These are phyloP conservation scores for Peromyscus leucopus DNA, from an alignment of 2,113 vertebrate genomes.

Conservation along the genomic window DNA sequence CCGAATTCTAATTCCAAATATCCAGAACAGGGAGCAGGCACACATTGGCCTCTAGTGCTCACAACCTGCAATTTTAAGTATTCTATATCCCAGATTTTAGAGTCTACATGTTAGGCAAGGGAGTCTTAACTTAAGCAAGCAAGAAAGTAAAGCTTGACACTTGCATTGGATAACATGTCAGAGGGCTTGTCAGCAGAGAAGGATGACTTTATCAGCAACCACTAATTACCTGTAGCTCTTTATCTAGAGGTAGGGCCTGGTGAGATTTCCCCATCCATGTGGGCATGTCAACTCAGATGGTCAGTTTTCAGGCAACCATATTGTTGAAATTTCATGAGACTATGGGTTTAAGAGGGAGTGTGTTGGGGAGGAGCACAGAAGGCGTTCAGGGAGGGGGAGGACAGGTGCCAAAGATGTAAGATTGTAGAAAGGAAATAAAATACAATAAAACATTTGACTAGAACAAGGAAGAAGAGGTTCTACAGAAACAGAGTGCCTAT, in stretches of 20 bases:
- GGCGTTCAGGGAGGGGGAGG: too few species aligned
- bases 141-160: background rate
- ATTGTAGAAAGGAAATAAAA: background rate
- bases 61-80: background rate
- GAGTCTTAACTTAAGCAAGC: background rate
- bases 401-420: background rate
- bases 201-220: background rate
- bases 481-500: background rate
- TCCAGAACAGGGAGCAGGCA: background rate
- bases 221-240: background rate
- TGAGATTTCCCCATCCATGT: background rate
- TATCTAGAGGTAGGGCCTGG: background rate
- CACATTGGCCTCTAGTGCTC: background rate
- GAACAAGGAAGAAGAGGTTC: background rate
- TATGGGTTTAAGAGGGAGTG: background rate
- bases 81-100: background rate
- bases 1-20: conserved; percentile 14
- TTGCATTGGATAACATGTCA: background rate
- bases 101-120: background rate
- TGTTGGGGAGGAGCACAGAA: background rate
- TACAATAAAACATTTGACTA: background rate
- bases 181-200: background rate
- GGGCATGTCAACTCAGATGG: background rate
- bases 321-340: background rate
- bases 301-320: background rate